Evolutionary conservation across 2,113 vertebrate genomes (phyloP).

Genomic region (Lophochroa leadbeateri): DNA sequence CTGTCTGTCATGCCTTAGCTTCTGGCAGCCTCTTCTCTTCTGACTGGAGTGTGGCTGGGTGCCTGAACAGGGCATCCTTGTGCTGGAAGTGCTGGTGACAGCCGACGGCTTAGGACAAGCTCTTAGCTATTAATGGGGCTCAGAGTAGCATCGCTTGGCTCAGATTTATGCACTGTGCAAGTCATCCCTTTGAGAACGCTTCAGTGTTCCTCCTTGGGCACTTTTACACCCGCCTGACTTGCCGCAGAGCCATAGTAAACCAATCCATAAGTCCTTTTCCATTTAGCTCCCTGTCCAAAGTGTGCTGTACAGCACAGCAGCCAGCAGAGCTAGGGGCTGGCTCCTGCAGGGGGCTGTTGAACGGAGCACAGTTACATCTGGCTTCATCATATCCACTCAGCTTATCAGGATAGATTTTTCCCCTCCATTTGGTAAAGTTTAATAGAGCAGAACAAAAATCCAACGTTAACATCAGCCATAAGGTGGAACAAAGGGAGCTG

Average conservation of each 20-base stretch:
- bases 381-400: rapidly evolving
- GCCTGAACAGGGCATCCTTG: background rate
- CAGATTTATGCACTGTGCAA: background rate
- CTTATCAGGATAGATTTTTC: background rate
- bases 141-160: background rate
- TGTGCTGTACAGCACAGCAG: rapidly evolving
- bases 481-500: background rate
- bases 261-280: background rate
- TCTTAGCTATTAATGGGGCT: background rate
- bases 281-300: background rate
- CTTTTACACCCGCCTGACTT: rapidly evolving
- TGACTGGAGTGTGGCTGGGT: rapidly evolving
- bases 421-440: background rate
- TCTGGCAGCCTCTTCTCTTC: background rate
- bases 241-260: background rate
- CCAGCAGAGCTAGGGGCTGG: background rate
- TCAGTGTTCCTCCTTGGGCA: background rate
- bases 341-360: background rate
- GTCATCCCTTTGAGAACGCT: background rate
- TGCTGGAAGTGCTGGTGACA: background rate
- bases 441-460: background rate
- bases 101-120: background rate
- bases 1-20: background rate
- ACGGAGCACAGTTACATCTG: rapidly evolving
- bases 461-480: rapidly evolving